Evolutionary conservation across 1,140 invertebrate species (phyloP), one percentile per base, ranked within the genome.

Genomic region (Bombus picipes): DNA sequence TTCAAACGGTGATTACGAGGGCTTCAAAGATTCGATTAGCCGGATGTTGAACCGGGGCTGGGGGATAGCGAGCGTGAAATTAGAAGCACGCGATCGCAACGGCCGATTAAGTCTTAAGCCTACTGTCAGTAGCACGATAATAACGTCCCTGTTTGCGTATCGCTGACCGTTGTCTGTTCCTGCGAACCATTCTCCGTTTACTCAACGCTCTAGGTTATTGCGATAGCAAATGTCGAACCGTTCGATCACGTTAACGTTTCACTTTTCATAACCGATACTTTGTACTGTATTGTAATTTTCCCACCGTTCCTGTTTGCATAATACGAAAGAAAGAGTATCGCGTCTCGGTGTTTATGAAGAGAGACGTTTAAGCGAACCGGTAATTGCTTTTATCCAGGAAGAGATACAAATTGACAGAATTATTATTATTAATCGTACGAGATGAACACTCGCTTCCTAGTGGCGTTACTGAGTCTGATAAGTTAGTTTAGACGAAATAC

Each of bases 71-170:
- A 87, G 86, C 90, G 89, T 92, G 90, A 92, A 92, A 93, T 93
- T 92, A 92, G 90, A 92, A 91, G 92, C 92, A 92, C 92, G 92
- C 92, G 91, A 93, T 93, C 90, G 84, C 85, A 91, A 89, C 87
- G 81, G 83, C 83, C 85, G 92, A 93, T 93, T 92, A 90, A 85
- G 83, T 88, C 89, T 91, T 89, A 91, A 91, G 89, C 88, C 81
- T 88, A 90, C 90, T 91, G 90, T 89, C 86, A 79, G 89, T 91
- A 74, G 65, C 70, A 75, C 75, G 88, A 88, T 91, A 91, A 91
- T 91, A 88, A 91, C 77, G 83, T 90, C 81, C 80, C 75, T 71
- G 88, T 88, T 87, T 83, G 77, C 89, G 78, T 89, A 85, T 81
- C 66, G 80, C 34, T 75, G 62, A 79, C 74, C 74, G 65, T 82